Percentiles rank a stretch among this genome's conserved stretches.
Evolutionary conservation across 2,797 vertebrate species (phyloP).

Genomic region (Gambelia wislizenii): DNA sequence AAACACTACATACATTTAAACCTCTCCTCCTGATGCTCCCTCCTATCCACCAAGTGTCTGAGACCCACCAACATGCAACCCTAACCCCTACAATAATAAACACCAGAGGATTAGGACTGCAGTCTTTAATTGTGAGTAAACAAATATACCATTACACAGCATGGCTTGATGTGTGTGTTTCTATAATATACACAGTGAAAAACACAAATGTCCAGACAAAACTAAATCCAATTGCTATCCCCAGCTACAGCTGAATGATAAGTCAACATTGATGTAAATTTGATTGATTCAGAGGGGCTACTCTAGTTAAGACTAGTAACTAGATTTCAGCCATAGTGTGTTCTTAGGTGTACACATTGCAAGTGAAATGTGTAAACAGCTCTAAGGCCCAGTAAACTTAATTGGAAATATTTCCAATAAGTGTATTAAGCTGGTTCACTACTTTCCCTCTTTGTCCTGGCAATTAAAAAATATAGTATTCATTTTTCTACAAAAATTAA

Average conservation of each 20-base stretch:
- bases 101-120: not conserved
- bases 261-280: no score
- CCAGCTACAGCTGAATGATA: no score
- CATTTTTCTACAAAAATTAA: not conserved
- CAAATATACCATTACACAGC: no score
- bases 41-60: not conserved
- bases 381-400: not conserved
- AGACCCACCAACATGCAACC: not conserved
- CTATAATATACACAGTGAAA: not conserved
- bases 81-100: not conserved
- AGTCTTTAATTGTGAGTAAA: not conserved
- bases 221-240: no score
- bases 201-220: not conserved
- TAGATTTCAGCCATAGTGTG: not conserved
- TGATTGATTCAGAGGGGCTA: no score
- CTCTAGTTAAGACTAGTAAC: no score
- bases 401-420: slow-evolving; percentile 71
- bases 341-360: not conserved
- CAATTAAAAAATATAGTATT: not conserved
- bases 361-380: not conserved
- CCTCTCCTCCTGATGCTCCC: not conserved
- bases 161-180: no score
- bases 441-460: no score
- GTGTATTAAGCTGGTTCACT: not conserved
- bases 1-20: no score